Conservation (phyloP, 2,888 invertebrate species). For the Apamea epomidion region DNA sequence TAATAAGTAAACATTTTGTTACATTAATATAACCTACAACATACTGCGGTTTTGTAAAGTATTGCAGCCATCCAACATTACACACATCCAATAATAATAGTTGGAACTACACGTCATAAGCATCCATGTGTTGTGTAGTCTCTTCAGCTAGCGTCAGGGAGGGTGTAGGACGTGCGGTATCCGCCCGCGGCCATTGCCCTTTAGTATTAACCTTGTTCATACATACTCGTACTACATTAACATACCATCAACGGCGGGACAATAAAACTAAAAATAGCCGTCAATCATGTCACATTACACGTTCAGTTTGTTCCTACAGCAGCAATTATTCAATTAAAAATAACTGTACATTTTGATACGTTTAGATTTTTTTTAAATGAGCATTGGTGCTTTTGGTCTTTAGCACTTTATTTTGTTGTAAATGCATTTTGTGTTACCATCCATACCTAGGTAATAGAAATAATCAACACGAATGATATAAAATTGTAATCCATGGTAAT, state of each 20-base stretch:
- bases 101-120: conserved; percentile 23
- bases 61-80: not conserved
- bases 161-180: conserved; percentile 77
- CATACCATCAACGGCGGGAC: conserved; percentile 41
- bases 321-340: conserved; percentile 23
- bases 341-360: not conserved
- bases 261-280: conserved; percentile 48
- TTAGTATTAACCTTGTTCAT: conserved; percentile 79
- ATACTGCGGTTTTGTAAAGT: not conserved
- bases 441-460: not conserved
- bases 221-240: conserved; percentile 67
- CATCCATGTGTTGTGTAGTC: conserved; percentile 60
- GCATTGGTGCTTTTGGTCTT: not conserved
- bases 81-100: conserved; percentile 50
- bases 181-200: conserved; percentile 80
- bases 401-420: not conserved
- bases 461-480: not conserved
- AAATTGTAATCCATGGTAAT: not conserved
- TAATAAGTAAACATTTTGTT: conserved; percentile 20
- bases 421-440: conserved; percentile 6
- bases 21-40: conserved; percentile 2
- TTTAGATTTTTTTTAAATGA: not conserved
- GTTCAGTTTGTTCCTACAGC: conserved; percentile 15
- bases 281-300: conserved; percentile 32
- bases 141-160: conserved; percentile 64